phyloP scores from a whole-genome alignment of 2,113 vertebrate species.

The Onychorhynchus coronatus region DNA sequence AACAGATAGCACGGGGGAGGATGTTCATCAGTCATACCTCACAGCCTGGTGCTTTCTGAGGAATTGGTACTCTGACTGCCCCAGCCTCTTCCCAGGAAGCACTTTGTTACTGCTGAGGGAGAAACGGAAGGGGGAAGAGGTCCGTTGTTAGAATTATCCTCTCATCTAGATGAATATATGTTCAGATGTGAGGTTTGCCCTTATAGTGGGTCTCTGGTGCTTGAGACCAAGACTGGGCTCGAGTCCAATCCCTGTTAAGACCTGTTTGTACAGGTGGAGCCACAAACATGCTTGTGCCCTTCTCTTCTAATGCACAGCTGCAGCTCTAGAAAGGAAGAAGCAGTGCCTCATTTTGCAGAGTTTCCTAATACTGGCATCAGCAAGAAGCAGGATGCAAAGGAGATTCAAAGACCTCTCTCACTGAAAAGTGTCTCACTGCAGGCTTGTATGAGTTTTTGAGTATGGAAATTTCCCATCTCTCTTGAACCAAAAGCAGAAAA shows the following conservation, averaged over 20 bases:
- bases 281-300: not conserved
- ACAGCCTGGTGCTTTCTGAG: not conserved
- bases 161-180: not conserved
- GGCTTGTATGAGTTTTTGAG: not conserved
- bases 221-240: not conserved
- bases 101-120: not conserved
- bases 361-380: not conserved
- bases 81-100: not conserved
- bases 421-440: not conserved
- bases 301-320: rapidly evolving
- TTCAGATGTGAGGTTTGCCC: not conserved
- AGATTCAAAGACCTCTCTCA: not conserved
- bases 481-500: not conserved
- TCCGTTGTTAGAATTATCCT: not conserved
- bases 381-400: not conserved
- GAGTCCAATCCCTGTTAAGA: not conserved
- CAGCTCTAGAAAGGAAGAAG: not conserved
- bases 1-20: not conserved
- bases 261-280: not conserved
- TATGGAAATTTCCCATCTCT: not conserved
- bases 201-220: not conserved
- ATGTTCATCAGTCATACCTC: not conserved
- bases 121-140: not conserved
- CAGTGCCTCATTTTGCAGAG: not conserved
- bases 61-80: not conserved